Base-by-base conservation (phyloP, 2,797 vertebrate species). In the Aselliscus stoliczkanus region DNA sequence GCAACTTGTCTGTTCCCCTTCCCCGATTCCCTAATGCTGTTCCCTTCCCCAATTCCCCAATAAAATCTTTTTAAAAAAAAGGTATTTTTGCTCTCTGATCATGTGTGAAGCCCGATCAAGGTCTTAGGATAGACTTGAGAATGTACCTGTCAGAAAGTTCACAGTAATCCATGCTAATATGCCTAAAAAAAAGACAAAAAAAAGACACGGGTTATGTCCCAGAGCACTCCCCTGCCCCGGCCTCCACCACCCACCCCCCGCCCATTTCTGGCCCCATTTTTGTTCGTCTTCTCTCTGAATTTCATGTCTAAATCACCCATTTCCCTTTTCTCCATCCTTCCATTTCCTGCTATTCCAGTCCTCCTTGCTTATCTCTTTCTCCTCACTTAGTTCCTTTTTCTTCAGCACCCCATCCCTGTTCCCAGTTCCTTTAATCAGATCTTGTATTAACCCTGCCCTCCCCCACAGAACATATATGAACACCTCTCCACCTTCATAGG, bases 101-200 rank as follows among this genome's bases (percentile, higher is more conserved):
- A 72, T 27, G n/a, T 93, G 15, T 69, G 54, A 93, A 95, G 93
- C 77, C 37, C 25, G 94, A 52, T 81, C 89, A 64, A 50, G 20
- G 14, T 72, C 93, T 96, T 90, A 54, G 93, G 86, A 80, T 60
- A 84, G 94, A 81, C 83, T 75, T 90, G 4, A 95, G 60, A 94
- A 94, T 77, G 52, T 98, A 99, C 99, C 99, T 99, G 99, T 99
- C 93, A 99, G 98, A 98, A 99, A 99, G 98, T 99, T 99, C 98
- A 99, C 99, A 90, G 99, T 99, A 97, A 99, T 99, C 99, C 99
- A 99, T 95, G 99, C 99, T 93, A 99, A 98, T 98, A 99, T 98
- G 98, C 99, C 99, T 99, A 95, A 97, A 98, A 98, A 98, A 95
- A 97, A 86, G 88, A 50, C 14, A 50, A 50, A 67, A 82, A 96